Evolutionary conservation across 2,113 vertebrate species (phyloP).

Genomic region (Corydoras sp.): DNA sequence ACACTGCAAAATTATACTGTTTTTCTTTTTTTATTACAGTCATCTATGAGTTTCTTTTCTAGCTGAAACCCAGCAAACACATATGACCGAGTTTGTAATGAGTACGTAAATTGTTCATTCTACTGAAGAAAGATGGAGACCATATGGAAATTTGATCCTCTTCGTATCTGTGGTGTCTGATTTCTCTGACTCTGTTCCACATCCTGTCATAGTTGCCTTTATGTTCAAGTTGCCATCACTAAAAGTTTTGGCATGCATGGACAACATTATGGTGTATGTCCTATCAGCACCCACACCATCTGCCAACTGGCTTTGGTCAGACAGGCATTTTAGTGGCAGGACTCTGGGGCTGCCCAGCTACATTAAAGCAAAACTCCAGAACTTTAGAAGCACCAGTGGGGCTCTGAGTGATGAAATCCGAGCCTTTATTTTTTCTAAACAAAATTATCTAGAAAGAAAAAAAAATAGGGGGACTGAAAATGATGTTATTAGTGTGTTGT

Average conservation of each 20-base stretch:
- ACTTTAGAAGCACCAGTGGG: constrained; percentile 45
- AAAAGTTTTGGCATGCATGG: constrained; percentile 47
- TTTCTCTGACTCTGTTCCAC: constrained; percentile 35
- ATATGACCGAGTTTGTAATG: neutral
- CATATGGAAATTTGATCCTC: constrained; percentile 16
- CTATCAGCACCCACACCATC: constrained; percentile 57
- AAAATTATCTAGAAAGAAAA: constrained; percentile 51
- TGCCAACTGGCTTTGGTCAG: constrained; percentile 55
- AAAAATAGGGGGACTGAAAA: constrained; percentile 33
- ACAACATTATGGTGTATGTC: constrained; percentile 56
- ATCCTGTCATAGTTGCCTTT: constrained; percentile 30
- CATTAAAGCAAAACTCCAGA: constrained; percentile 50
- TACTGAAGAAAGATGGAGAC: constrained; percentile 3
- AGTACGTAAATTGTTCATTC: neutral
- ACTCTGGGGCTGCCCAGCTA: constrained; percentile 32
- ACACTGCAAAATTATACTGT: too few relatives aligned
- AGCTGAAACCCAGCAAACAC: neutral
- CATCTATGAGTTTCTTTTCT: too few relatives aligned
- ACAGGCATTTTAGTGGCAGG: constrained; percentile 40
- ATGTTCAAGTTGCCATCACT: constrained; percentile 49
- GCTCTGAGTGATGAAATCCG: constrained; percentile 54
- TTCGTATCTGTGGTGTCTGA: constrained; percentile 8
- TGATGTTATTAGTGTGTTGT: constrained; percentile 36
- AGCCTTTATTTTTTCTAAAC: constrained; percentile 60
- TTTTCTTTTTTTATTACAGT: too few relatives aligned